Evolutionary conservation across 2,888 invertebrate genomes (phyloP).

Genomic region (Luffia ferchaultella): DNA sequence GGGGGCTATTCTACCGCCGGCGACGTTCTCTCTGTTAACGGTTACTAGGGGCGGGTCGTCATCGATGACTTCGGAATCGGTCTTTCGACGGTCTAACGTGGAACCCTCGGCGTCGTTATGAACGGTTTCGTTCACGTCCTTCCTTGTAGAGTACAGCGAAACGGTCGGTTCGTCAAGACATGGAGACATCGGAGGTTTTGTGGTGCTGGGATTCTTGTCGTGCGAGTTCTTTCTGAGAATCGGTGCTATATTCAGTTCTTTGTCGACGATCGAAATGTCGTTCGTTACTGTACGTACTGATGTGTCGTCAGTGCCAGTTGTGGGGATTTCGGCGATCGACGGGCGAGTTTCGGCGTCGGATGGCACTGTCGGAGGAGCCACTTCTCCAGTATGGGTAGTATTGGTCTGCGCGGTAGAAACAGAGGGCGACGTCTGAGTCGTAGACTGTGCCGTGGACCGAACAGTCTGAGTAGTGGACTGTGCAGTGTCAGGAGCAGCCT

Average conservation of each 20-base stretch:
- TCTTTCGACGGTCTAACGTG: slow-evolving; percentile 50
- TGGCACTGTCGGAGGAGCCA: slow-evolving; percentile 20
- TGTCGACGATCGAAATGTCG: not conserved
- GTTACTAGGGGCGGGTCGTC: slow-evolving; percentile 25
- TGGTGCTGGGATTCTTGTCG: not conserved
- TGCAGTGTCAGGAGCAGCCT: slow-evolving; percentile 47
- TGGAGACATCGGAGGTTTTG: not conserved
- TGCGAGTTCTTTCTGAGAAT: not conserved
- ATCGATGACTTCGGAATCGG: slow-evolving; percentile 19
- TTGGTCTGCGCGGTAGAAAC: slow-evolving; percentile 55
- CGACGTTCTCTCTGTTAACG: slow-evolving; percentile 13
- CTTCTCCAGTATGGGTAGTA: slow-evolving; percentile 50
- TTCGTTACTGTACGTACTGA: not conserved
- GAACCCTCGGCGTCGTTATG: slow-evolving; percentile 22
- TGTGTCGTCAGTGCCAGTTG: not conserved
- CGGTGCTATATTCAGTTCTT: not conserved
- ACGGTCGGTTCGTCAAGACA: not conserved
- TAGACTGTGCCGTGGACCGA: slow-evolving; percentile 55
- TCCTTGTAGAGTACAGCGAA: not conserved
- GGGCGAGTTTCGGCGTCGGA: not conserved
- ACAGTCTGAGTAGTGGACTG: slow-evolving; percentile 59
- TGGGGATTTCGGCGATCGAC: slow-evolving; percentile 27
- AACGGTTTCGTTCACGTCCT: not conserved
- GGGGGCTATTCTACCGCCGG: slow-evolving; percentile 25
- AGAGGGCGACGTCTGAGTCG: slow-evolving; percentile 42